Evolutionary conservation across 1,140 invertebrate genomes (phyloP).

Genomic region (Melitaea cinxia): DNA sequence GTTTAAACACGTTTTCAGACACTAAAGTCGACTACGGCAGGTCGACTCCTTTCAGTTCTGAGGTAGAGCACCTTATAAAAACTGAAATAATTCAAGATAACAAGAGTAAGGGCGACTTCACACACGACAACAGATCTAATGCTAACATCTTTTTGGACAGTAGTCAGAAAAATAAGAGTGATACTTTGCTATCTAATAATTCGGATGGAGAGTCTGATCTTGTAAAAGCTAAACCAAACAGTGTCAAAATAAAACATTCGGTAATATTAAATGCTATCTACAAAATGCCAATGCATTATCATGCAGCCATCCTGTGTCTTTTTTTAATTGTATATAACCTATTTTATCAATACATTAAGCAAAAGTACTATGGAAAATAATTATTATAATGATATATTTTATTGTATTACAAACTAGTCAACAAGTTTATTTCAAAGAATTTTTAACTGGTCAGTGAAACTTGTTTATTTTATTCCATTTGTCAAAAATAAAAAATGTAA

Average conservation of each 20-base stretch:
- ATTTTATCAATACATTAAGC: constrained; percentile 76
- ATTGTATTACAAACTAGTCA: constrained; percentile 47
- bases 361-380: constrained; percentile 54
- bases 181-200: neutral
- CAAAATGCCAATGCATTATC: constrained; percentile 80
- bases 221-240: constrained; percentile 54
- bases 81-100: neutral
- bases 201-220: constrained; percentile 8
- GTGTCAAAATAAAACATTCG: constrained; percentile 54
- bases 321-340: constrained; percentile 80
- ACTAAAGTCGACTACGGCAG: constrained; percentile 23
- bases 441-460: constrained; percentile 18
- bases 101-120: neutral
- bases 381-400: constrained; percentile 34
- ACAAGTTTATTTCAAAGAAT: constrained; percentile 28
- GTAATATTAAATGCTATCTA: constrained; percentile 66
- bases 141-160: constrained; percentile 18
- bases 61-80: constrained; percentile 3
- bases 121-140: neutral
- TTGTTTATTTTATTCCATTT: constrained; percentile 9
- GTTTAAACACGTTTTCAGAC: constrained; percentile 55
- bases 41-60: constrained; percentile 1
- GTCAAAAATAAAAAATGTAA: constrained; percentile 31
- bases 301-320: constrained; percentile 77
- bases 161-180: constrained; percentile 26